phyloP scores from a whole-genome alignment of 2,113 vertebrate species.

The Manacus vitellinus region DNA sequence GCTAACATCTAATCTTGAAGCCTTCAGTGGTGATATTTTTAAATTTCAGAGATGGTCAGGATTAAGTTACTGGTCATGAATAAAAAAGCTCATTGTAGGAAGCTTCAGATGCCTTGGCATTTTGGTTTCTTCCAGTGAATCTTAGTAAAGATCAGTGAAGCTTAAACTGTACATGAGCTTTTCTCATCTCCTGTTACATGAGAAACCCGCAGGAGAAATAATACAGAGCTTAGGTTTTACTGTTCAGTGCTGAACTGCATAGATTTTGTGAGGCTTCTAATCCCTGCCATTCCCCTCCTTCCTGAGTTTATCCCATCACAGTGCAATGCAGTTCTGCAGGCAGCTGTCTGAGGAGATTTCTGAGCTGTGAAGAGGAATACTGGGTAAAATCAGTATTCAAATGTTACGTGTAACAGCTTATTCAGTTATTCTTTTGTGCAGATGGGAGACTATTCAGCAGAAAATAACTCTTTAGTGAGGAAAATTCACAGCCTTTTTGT shows the following conservation, averaged over 20 bases:
- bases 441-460: neutral
- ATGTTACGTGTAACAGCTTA: neutral
- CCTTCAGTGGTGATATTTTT: neutral
- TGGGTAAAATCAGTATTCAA: neutral
- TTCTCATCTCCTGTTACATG: neutral
- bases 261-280: neutral
- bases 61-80: neutral
- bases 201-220: neutral
- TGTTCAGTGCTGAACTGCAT: neutral
- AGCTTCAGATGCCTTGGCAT: neutral
- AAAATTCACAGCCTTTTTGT: neutral
- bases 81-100: neutral
- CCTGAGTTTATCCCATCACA: neutral
- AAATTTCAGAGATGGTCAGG: neutral
- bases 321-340: neutral
- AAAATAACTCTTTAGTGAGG: neutral
- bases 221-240: neutral
- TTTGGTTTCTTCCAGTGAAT: neutral
- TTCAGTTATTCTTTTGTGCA: neutral
- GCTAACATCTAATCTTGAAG: neutral
- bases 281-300: neutral
- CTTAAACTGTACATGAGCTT: neutral
- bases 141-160: neutral
- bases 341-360: neutral
- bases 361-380: neutral